A percentile compares a stretch with the other conserved stretches of the same genome.
phyloP scores from a whole-genome alignment of 2,888 invertebrate species.

The Torymus texanus region DNA sequence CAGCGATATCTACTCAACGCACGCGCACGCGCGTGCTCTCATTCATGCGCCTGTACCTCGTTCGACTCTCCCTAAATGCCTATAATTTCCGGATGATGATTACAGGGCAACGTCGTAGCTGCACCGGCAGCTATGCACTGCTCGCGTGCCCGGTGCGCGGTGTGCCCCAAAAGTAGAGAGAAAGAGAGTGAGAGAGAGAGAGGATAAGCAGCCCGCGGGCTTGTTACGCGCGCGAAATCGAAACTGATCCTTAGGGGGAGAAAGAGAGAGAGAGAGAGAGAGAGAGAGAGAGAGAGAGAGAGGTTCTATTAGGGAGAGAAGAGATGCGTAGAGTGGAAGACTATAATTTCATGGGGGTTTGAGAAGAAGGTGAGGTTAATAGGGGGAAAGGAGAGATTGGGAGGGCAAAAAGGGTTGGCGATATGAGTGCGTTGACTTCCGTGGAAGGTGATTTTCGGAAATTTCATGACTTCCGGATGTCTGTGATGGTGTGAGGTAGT shows the following conservation, averaged over 20 bases:
- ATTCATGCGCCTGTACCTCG: slow-evolving; percentile 7
- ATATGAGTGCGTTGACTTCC: slow-evolving; percentile 13
- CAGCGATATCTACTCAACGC: no score
- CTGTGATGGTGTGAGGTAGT: not conserved
- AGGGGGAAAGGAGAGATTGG: not conserved
- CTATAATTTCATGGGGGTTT: no score
- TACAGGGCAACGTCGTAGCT: slow-evolving; percentile 69
- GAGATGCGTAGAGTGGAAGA: not conserved
- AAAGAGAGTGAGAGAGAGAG: no score
- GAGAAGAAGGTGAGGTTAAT: not conserved
- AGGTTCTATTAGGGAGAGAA: not conserved
- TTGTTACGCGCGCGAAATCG: slow-evolving; percentile 45
- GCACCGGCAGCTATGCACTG: slow-evolving; percentile 27
- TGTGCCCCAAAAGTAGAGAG: not conserved
- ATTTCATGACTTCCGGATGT: slow-evolving; percentile 13
- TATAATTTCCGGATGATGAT: slow-evolving; percentile 73
- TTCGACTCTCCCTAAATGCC: slow-evolving; percentile 69
- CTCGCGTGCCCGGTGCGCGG: slow-evolving; percentile 52
- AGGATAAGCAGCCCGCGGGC: not conserved
- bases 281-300: not conserved
- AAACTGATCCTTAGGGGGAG: not conserved
- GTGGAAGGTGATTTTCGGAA: not conserved
- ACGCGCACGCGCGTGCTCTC: not conserved
- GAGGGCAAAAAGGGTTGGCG: no score
- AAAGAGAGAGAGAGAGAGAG: not conserved